A percentile compares a stretch with the other conserved stretches of the same genome.
phyloP scores from a whole-genome alignment of 2,888 invertebrate species.

The Gonocerus acuteangulatus region DNA sequence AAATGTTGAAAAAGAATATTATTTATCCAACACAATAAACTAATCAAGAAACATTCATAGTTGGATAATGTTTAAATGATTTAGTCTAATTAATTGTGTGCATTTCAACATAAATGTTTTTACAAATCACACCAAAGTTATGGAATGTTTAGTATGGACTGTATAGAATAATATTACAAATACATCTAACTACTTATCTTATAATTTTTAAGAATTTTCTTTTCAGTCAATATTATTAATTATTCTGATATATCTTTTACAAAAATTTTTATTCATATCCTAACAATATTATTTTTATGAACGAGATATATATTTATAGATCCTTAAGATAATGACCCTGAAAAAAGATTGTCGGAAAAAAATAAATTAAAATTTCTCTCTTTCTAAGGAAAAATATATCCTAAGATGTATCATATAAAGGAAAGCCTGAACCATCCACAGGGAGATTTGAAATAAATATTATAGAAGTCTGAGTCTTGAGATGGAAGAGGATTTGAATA shows the following conservation, averaged over 20 bases:
- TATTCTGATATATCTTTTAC: background rate
- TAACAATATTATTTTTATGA: background rate
- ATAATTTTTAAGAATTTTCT: background rate
- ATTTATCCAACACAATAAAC: background rate
- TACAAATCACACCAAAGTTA: background rate
- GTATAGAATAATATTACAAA: background rate
- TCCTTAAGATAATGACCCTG: background rate
- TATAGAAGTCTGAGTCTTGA: no score
- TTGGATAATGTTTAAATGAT: background rate
- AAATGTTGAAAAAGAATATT: background rate
- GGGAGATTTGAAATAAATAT: no score
- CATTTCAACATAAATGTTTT: background rate
- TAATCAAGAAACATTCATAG: background rate
- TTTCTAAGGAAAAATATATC: background rate
- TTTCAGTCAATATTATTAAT: background rate
- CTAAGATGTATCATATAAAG: background rate
- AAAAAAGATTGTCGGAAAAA: background rate
- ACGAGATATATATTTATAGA: background rate
- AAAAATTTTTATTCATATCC: background rate
- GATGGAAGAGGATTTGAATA: no score
- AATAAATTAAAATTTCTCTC: background rate
- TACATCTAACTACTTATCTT: background rate
- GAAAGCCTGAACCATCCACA: no score
- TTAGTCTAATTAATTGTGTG: background rate
- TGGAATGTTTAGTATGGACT: conserved; percentile 1